Evolutionary conservation across 2,113 vertebrate species (phyloP), one percentile per base, ranked within the genome.

Genomic region (Scopus umbretta): DNA sequence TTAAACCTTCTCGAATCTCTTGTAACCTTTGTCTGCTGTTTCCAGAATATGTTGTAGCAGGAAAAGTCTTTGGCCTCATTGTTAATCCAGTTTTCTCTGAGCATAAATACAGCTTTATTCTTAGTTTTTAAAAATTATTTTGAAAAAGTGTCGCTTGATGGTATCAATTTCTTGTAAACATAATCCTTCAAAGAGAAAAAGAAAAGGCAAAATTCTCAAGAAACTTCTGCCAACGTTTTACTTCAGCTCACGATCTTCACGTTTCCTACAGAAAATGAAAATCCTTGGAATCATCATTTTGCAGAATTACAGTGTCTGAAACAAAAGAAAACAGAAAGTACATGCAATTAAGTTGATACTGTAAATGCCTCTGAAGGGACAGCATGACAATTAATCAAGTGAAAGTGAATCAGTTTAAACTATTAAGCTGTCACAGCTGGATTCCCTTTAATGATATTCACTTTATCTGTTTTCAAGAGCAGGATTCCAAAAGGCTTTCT

Each of bases 1-100:
- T 99, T 93, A 99, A 98, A 70, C 99, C 99, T 97, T 99, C 99
- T 52, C 99, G 99, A 92, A 99, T 99, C 97, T 99, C 99, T 97
- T 99, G 99, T 70, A 99, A 97, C 86, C 99, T 98, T 94, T 99
- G 99, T 55, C 99, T 98, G 72, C 99, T 99, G 98, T 99, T 99
- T 97, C 99, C 99, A 98, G 99, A 99, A 63, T 99, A 99, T 1
- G 99, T 98, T 1, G 99, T 99, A 59, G 99, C 98, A 68, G 99
- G 99, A 96, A 99, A 99, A 89, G 99, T 99, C 99, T 99, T 99
- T 96, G 99, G 99, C 98, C 99, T 99, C 99, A 99, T 99, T 97
- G 98, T 98, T 96, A 96, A 98, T 98, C 96, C 98, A 97, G 96
- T 96, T 98, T 98, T 96, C 93, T 98, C 96, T 98, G 93, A 97